Conservation (phyloP, 2,113 vertebrate species). For the Dermatemys mawii region DNA sequence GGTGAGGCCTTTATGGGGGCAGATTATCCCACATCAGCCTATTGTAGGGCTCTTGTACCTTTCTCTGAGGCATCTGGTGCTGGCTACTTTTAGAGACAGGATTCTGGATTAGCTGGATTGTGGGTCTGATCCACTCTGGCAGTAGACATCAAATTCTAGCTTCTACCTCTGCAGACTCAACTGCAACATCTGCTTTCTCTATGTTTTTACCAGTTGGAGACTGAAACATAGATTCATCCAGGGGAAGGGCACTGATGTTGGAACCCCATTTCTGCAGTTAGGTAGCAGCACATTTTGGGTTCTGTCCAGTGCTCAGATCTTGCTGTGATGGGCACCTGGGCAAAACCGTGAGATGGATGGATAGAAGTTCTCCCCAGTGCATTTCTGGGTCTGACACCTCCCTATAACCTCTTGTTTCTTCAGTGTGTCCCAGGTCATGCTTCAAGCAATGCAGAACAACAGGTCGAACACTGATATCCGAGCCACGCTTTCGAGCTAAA, state of each 20-base stretch:
- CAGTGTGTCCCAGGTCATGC: constrained; percentile 29
- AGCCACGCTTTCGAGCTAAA: background rate
- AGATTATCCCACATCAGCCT: background rate
- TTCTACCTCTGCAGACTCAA: background rate
- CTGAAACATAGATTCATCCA: background rate
- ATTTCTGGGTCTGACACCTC: background rate
- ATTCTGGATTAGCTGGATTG: background rate
- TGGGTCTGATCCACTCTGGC: background rate
- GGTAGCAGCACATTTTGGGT: background rate
- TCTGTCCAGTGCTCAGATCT: background rate
- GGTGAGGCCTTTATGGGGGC: background rate
- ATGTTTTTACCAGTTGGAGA: background rate
- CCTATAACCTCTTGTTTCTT: background rate
- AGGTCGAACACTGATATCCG: background rate
- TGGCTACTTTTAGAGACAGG: background rate
- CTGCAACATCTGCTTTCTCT: background rate
- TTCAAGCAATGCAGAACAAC: background rate
- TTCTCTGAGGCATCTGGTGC: background rate
- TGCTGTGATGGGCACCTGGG: background rate
- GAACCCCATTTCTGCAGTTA: background rate
- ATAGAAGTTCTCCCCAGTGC: fast-evolving
- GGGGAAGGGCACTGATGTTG: too few relatives aligned
- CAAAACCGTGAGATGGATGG: background rate
- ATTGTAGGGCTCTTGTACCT: background rate
- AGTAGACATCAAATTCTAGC: background rate